These are phyloP conservation scores for Agrotis exclamationis DNA, from an alignment of 2,888 invertebrate genomes.

Conservation along the genomic window DNA sequence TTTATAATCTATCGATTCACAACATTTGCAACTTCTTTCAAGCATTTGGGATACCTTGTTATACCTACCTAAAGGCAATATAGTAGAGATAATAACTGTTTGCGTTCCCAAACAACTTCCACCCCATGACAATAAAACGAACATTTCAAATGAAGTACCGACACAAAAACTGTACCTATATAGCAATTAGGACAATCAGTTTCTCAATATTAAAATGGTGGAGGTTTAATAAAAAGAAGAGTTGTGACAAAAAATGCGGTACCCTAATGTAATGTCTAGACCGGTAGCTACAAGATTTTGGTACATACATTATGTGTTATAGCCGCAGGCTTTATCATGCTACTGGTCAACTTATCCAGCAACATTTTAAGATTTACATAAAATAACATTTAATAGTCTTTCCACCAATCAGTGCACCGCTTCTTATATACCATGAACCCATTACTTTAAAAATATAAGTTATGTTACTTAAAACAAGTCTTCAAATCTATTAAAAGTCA, in stretches of 20 bases:
- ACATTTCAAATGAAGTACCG: slow-evolving; percentile 36
- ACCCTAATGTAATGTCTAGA: slow-evolving; percentile 51
- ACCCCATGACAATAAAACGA: slow-evolving; percentile 26
- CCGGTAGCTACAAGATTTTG: slow-evolving; percentile 54
- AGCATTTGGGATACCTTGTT: too few relatives aligned
- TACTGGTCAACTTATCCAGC: slow-evolving; percentile 53
- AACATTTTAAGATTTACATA: slow-evolving; percentile 52
- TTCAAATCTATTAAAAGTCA: slow-evolving; percentile 2
- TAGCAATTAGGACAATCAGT: slow-evolving; percentile 47
- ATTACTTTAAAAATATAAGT: slow-evolving; percentile 23
- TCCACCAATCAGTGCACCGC: slow-evolving; percentile 45
- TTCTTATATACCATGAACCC: slow-evolving; percentile 18
- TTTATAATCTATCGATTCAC: too few relatives aligned
- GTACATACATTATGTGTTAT: slow-evolving; percentile 50
- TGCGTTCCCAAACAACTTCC: neutral
- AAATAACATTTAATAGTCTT: slow-evolving; percentile 44
- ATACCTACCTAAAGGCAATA: too few relatives aligned
- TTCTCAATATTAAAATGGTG: slow-evolving; percentile 43
- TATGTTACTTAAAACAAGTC: slow-evolving; percentile 22
- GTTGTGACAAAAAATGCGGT: slow-evolving; percentile 41
- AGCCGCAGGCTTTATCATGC: slow-evolving; percentile 63
- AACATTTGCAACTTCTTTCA: too few relatives aligned
- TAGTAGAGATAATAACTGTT: neutral
- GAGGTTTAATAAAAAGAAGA: slow-evolving; percentile 40
- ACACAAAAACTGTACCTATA: slow-evolving; percentile 52